These are phyloP conservation scores for Synaphobranchus kaupii DNA, from an alignment of 2,797 vertebrate genomes.

Conservation along the genomic window DNA sequence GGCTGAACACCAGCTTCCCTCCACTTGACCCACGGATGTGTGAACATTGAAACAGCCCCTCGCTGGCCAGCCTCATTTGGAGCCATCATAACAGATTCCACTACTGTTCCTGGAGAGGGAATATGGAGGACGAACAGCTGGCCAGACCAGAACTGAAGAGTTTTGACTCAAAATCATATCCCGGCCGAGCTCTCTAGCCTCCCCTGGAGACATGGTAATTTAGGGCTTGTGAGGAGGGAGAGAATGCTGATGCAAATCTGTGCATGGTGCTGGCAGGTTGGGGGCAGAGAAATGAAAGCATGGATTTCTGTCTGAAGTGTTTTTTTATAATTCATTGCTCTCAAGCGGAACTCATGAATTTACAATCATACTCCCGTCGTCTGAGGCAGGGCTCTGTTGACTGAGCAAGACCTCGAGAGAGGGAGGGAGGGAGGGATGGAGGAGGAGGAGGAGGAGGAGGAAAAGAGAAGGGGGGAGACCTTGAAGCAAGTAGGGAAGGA, in stretches of 20 bases:
- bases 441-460: neutral
- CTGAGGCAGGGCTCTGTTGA: neutral
- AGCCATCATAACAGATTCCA: conserved; percentile 35
- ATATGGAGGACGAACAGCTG: conserved; percentile 24
- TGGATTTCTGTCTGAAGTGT: conserved; percentile 21
- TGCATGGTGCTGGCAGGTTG: conserved; percentile 20
- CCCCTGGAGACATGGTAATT: conserved; percentile 25
- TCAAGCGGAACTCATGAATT: conserved; percentile 24
- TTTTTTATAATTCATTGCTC: conserved; percentile 19
- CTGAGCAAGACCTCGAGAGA: neutral
- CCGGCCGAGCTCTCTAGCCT: conserved; percentile 17
- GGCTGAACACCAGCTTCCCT: neutral
- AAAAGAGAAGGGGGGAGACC: neutral
- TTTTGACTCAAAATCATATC: conserved; percentile 35
- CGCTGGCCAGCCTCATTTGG: neutral
- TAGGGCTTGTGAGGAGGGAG: neutral
- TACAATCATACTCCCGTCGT: conserved; percentile 6
- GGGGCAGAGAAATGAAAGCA: conserved; percentile 1
- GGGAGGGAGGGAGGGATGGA: neutral
- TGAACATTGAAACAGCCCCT: neutral
- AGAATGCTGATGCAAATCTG: conserved; percentile 25
- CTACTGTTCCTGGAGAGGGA: neutral
- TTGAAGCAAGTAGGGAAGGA: neutral
- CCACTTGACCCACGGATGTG: neutral
- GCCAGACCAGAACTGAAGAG: conserved; percentile 43